These are phyloP conservation scores for Aurelia sp. DNA, from an alignment of 30 jellyfish, hydroid and myxozoan species.

Conservation along the genomic window DNA sequence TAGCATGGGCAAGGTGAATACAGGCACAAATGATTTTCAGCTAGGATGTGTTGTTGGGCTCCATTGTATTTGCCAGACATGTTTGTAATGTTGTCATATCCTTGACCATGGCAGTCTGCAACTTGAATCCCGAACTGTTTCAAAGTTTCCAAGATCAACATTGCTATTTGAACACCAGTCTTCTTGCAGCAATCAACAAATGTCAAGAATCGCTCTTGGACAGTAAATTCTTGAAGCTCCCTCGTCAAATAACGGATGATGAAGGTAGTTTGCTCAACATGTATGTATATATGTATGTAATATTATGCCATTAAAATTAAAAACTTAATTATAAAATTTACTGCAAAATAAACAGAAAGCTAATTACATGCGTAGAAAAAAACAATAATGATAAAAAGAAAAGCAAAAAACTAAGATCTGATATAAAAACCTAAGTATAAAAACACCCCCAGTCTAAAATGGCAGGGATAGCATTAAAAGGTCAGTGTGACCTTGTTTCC, in stretches of 20 bases:
- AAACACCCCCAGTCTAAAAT: too few relatives aligned
- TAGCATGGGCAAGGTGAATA: slow-evolving; percentile 61
- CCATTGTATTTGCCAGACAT: slow-evolving; percentile 79
- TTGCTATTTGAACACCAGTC: slow-evolving; percentile 57
- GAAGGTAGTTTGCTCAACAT: slow-evolving; percentile 43
- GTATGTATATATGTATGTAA: too few relatives aligned
- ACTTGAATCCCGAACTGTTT: slow-evolving; percentile 42
- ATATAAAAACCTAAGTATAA: too few relatives aligned
- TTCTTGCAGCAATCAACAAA: slow-evolving; percentile 70
- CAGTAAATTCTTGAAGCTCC: slow-evolving; percentile 15
- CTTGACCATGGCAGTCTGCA: slow-evolving; percentile 79
- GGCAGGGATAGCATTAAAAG: too few relatives aligned
- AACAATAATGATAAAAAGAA: too few relatives aligned
- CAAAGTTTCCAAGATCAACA: slow-evolving; percentile 28
- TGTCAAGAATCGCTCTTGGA: slow-evolving; percentile 18
- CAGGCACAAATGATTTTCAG: slow-evolving; percentile 49
- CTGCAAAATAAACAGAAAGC: too few relatives aligned
- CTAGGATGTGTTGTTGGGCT: slow-evolving; percentile 55
- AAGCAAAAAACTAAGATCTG: too few relatives aligned
- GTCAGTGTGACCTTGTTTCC: too few relatives aligned
- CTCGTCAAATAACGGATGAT: slow-evolving; percentile 24
- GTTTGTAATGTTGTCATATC: slow-evolving; percentile 72
- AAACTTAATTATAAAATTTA: too few relatives aligned
- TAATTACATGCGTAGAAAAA: too few relatives aligned
- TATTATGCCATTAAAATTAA: too few relatives aligned